Evolutionary conservation across 53 echinoderm and acorn worm species (phyloP), one percentile per base, ranked within the genome.

Genomic region (Echinometra lucunter): DNA sequence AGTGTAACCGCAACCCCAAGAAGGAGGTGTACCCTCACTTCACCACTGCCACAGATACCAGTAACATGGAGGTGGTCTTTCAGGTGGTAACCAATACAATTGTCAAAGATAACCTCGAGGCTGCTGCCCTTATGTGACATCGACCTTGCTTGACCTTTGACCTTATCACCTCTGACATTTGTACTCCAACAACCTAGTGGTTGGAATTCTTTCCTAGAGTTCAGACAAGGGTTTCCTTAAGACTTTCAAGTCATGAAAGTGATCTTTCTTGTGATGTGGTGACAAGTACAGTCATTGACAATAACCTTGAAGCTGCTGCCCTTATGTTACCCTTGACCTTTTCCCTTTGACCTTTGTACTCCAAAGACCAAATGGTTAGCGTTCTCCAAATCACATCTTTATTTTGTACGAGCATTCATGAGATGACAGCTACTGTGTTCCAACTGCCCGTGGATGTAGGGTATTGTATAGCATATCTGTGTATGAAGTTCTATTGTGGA

Each of bases 11-110:
- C 75, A 97, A 96, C 80, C 96, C 95, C 45, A 95, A 95, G 60
- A 97, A 97, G 45, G 95, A 90, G 85, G 96, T 98, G 89, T 98
- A 97, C 74, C 98, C 99, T 27, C 99, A 98, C 94, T 98, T 98
- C 97, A 98, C 99, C 95, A 98, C 99, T 58, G 99, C 98, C 72
- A 98, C 99, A 3, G 99, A 98, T 94, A 98, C 99, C 17, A 95
- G 87, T 66, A 98, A 98, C 89, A 97, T 98, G 74, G 97, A 98
- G 95, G 98, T 98, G 23, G 98, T 98, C 89, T 98, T 98, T 95
- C 98, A 98, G 93, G 98, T 97, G 11, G 97, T 98, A 66, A 97
- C 97, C 88, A 96, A 98, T 32, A 98, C 98, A 44, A 96, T 98
- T 28, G 96, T 98, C 85, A 94, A 94, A 87, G 97, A 98, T 60